A percentile compares a stretch with the other conserved stretches of the same genome.
Conservation (phyloP, 2,797 vertebrate genomes). For the Gadopsis marmoratus region DNA sequence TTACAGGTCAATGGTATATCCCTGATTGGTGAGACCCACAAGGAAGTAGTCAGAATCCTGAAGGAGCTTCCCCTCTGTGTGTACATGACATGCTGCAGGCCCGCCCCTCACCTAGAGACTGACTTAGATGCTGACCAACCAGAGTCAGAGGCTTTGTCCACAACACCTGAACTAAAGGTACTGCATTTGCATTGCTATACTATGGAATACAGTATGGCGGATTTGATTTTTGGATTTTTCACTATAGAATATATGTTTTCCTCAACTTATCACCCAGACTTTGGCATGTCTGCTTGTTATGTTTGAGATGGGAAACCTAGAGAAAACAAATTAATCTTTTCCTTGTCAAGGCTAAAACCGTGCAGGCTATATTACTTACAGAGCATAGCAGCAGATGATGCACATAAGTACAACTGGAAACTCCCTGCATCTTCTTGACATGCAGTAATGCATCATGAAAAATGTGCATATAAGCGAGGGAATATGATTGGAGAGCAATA, state of each 20-base stretch:
- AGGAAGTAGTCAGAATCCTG: slow-evolving; percentile 94
- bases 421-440: slow-evolving; percentile 28
- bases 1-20: slow-evolving; percentile 93
- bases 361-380: not conserved
- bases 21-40: slow-evolving; percentile 95
- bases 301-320: not conserved
- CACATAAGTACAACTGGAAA: not conserved
- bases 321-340: not conserved
- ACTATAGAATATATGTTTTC: not conserved
- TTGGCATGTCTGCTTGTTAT: not conserved
- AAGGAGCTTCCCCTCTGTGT: slow-evolving; percentile 94
- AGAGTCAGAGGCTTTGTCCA: slow-evolving; percentile 72
- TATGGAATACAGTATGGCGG: no score
- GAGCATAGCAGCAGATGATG: slow-evolving; percentile 27
- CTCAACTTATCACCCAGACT: not conserved
- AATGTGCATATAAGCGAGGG: slow-evolving; percentile 28
- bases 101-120: slow-evolving; percentile 75
- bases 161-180: slow-evolving; percentile 87
- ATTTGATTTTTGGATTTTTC: not conserved
- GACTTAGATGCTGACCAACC: slow-evolving; percentile 78
- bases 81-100: slow-evolving; percentile 93
- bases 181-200: not conserved
- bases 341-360: slow-evolving; percentile 1
- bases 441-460: slow-evolving; percentile 42
- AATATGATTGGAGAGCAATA: slow-evolving; percentile 38